A percentile compares a stretch with the other conserved stretches of the same genome.
Evolutionary conservation across 2,888 invertebrate genomes (phyloP).

Genomic region (Tinea pellionella): DNA sequence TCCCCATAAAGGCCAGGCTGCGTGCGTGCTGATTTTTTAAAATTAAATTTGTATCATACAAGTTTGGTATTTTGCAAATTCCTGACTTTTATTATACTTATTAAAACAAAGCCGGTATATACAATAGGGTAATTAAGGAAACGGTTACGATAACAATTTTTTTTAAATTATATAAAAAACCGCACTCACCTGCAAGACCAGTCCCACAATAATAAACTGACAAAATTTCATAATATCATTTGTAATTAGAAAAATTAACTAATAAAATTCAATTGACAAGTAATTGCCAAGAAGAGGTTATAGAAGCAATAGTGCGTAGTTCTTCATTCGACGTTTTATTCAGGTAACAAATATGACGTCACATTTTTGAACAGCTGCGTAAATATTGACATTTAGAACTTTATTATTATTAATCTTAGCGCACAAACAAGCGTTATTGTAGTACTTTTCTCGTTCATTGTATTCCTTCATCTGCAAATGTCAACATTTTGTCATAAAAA

Average conservation of each 20-base stretch:
- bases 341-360: conserved; percentile 4
- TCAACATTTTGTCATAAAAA: too few relatives aligned
- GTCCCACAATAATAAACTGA: conserved; percentile 24
- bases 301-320: neutral
- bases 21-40: too few relatives aligned
- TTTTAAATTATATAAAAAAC: too few relatives aligned
- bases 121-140: conserved; percentile 10
- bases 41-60: too few relatives aligned
- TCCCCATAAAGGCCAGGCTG: too few relatives aligned
- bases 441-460: neutral
- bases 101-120: neutral
- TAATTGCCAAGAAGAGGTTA: neutral
- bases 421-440: neutral
- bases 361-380: neutral
- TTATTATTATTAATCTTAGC: neutral
- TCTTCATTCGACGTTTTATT: neutral
- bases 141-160: too few relatives aligned
- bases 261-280: neutral
- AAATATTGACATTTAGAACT: conserved; percentile 10
- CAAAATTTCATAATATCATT: conserved; percentile 25
- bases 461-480: neutral
- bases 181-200: conserved; percentile 29
- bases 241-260: neutral
- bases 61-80: too few relatives aligned
- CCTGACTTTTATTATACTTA: too few relatives aligned